These are phyloP conservation scores for Geococcyx californianus DNA, from an alignment of 2,113 vertebrate genomes.

Conservation along the genomic window DNA sequence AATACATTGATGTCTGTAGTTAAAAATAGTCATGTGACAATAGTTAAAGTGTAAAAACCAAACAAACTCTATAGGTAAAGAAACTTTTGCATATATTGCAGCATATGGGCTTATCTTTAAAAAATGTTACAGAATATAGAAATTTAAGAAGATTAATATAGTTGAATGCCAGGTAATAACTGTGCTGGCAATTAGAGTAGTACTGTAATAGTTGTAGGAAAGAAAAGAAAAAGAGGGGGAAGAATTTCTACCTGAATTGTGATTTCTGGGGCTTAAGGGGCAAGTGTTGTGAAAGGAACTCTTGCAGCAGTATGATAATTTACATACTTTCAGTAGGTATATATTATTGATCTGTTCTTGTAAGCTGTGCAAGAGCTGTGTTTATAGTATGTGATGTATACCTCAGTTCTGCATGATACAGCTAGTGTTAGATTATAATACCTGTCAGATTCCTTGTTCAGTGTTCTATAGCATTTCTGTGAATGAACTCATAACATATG, in stretches of 20 bases:
- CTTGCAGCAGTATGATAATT: not conserved
- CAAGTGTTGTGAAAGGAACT: not conserved
- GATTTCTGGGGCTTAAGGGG: not conserved
- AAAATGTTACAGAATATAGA: not conserved
- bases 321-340: not conserved
- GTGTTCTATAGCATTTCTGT: not conserved
- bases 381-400: not conserved
- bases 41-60: not conserved
- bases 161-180: not conserved
- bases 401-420: not conserved
- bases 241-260: not conserved
- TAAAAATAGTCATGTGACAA: not conserved
- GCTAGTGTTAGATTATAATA: not conserved
- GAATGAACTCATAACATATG: not conserved
- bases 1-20: not conserved
- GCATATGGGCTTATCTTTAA: not conserved
- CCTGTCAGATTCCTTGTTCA: not conserved
- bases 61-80: not conserved
- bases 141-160: not conserved
- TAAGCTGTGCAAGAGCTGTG: not conserved
- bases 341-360: not conserved
- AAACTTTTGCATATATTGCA: not conserved
- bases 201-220: not conserved
- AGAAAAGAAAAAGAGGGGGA: not conserved
- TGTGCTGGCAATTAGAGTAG: not conserved